Conservation (phyloP, 2,888 invertebrate genomes). For the Drosophila kambysellisi region DNA sequence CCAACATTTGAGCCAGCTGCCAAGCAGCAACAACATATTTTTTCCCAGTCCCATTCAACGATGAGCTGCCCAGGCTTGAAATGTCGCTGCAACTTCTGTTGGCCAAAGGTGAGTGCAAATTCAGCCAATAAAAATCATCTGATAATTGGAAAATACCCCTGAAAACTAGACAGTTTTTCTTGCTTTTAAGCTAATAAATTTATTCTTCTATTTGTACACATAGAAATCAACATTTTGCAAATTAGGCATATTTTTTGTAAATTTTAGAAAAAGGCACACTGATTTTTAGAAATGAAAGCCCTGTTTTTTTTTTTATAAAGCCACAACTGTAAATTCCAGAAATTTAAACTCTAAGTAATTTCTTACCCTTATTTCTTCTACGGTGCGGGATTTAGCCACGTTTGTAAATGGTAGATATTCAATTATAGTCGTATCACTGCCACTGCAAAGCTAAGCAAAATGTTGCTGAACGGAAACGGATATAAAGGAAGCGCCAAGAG, state of each 20-base stretch:
- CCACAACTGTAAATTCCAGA: not conserved
- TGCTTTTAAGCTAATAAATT: not conserved
- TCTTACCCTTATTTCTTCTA: too few relatives aligned
- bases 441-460: conserved; percentile 42
- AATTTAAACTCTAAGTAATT: not conserved
- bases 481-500: conserved; percentile 32
- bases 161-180: not conserved
- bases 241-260: not conserved
- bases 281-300: not conserved
- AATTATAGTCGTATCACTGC: conserved; percentile 50
- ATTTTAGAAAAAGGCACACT: too few relatives aligned
- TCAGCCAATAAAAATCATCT: not conserved
- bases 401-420: conserved; percentile 39
- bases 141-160: not conserved
- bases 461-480: conserved; percentile 44
- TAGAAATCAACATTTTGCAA: not conserved
- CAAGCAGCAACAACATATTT: conserved; percentile 6
- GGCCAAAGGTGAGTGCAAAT: conserved; percentile 30
- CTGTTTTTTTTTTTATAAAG: not conserved
- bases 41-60: conserved; percentile 25
- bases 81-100: conserved; percentile 22
- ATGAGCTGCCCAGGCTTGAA: conserved; percentile 20
- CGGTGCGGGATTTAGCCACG: too few relatives aligned
- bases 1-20: conserved; percentile 57
- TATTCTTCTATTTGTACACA: too few relatives aligned